Evolutionary conservation across 64 coral and sea anemone genomes (phyloP).

Genomic region (Montipora capricornis): DNA sequence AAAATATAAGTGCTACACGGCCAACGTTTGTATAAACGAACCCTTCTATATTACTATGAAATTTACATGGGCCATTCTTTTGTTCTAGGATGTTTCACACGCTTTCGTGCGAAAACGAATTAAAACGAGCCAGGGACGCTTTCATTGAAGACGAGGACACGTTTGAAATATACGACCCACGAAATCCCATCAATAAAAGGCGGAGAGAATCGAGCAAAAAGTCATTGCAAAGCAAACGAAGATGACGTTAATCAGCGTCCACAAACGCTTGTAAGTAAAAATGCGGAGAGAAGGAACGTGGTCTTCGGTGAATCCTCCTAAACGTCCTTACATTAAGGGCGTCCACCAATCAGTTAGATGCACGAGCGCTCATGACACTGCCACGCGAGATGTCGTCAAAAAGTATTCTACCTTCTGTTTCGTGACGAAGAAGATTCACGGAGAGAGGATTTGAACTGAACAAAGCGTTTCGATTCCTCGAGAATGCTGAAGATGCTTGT

Average conservation of each 20-base stretch:
- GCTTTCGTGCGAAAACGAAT: slow-evolving; percentile 64
- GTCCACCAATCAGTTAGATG: neutral
- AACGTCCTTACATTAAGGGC: neutral
- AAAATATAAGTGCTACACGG: no score
- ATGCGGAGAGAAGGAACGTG: neutral
- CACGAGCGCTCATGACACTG: neutral
- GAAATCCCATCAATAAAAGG: slow-evolving; percentile 97
- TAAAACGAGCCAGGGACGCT: slow-evolving; percentile 82
- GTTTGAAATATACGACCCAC: slow-evolving; percentile 95
- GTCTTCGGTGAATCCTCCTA: neutral
- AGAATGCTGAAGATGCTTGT: neutral
- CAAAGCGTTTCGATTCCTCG: neutral
- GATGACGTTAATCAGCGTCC: neutral
- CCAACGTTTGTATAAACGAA: no score
- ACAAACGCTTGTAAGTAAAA: neutral
- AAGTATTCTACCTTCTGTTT: neutral
- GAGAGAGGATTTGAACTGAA: neutral
- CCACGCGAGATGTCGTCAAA: neutral
- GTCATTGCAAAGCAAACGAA: slow-evolving; percentile 69
- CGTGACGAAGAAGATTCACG: neutral
- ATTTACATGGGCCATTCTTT: neutral
- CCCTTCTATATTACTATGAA: no score
- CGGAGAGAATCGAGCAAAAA: slow-evolving; percentile 93
- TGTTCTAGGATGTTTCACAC: slow-evolving; percentile 84
- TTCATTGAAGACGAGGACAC: slow-evolving; percentile 91